Conservation (phyloP, 2,888 invertebrate species). For the Pammene fasciana region DNA sequence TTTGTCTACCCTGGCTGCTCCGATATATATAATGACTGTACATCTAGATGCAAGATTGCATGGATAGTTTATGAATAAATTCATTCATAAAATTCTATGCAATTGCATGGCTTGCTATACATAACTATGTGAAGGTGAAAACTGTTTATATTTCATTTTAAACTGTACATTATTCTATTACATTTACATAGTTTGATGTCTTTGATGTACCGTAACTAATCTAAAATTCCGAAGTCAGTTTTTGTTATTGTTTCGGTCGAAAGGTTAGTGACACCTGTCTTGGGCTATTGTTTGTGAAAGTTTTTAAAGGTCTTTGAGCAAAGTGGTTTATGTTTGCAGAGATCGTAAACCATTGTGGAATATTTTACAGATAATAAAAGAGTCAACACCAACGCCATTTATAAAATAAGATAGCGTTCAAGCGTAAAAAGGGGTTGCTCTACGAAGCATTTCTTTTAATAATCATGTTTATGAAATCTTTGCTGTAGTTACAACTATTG, state of each 20-base stretch:
- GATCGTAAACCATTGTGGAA: conserved; percentile 23
- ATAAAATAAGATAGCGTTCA: neutral
- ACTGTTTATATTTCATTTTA: too few relatives aligned
- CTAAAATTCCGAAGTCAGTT: conserved; percentile 18
- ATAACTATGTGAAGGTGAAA: too few relatives aligned
- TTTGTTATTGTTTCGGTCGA: conserved; percentile 4
- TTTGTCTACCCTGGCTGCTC: too few relatives aligned
- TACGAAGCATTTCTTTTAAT: neutral
- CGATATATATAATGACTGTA: too few relatives aligned
- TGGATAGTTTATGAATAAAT: too few relatives aligned
- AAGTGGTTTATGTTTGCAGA: conserved; percentile 27
- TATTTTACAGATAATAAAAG: conserved; percentile 8
- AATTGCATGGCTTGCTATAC: too few relatives aligned
- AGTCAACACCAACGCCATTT: neutral
- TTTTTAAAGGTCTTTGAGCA: conserved; percentile 12
- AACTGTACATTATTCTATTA: neutral
- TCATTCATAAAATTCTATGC: too few relatives aligned
- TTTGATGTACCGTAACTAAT: conserved; percentile 16
- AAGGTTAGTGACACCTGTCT: conserved; percentile 23
- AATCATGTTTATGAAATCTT: neutral
- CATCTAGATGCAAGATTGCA: too few relatives aligned
- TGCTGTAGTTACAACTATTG: too few relatives aligned
- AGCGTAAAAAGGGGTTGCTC: neutral
- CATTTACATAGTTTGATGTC: neutral
- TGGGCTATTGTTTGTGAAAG: conserved; percentile 19